These are phyloP conservation scores for Drosophila prosaltans DNA, from an alignment of 1,140 invertebrate genomes.

Conservation along the genomic window DNA sequence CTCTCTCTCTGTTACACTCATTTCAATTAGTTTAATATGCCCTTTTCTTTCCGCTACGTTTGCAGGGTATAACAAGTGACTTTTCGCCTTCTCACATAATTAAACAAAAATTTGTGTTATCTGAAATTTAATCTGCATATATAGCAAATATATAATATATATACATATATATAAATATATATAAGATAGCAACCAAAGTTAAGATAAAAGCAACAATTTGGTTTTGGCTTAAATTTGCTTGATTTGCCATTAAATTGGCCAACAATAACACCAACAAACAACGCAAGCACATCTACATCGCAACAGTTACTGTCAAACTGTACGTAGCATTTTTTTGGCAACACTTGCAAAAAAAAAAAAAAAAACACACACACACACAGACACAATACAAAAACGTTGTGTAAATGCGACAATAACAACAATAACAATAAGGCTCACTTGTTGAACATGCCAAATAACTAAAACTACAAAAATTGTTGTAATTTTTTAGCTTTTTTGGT, in stretches of 20 bases:
- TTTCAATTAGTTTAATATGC: not conserved
- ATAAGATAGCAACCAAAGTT: conserved; percentile 29
- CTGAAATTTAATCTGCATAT: conserved; percentile 53
- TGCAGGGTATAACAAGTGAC: conserved; percentile 11
- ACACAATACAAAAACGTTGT: no score
- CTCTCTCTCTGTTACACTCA: no score
- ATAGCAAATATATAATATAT: not conserved
- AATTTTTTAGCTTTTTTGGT: not conserved
- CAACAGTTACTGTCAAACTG: conserved; percentile 1
- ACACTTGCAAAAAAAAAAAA: conserved; percentile 1
- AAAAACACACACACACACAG: not conserved
- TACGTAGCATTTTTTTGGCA: conserved; percentile 1
- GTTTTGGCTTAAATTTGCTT: conserved; percentile 7
- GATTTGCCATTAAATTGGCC: conserved; percentile 14
- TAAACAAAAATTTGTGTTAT: conserved; percentile 51
- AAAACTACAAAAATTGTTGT: conserved; percentile 37
- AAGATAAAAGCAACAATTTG: conserved; percentile 22
- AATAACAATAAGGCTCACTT: conserved; percentile 33
- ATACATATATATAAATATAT: not conserved
- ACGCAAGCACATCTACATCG: conserved; percentile 1
- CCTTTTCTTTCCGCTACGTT: not conserved
- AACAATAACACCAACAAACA: conserved; percentile 13
- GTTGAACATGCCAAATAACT: conserved; percentile 32
- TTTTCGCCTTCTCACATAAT: conserved; percentile 43
- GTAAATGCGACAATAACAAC: not conserved